Conservation (phyloP, 2,888 invertebrate species). For the Amphipoea lucens region DNA sequence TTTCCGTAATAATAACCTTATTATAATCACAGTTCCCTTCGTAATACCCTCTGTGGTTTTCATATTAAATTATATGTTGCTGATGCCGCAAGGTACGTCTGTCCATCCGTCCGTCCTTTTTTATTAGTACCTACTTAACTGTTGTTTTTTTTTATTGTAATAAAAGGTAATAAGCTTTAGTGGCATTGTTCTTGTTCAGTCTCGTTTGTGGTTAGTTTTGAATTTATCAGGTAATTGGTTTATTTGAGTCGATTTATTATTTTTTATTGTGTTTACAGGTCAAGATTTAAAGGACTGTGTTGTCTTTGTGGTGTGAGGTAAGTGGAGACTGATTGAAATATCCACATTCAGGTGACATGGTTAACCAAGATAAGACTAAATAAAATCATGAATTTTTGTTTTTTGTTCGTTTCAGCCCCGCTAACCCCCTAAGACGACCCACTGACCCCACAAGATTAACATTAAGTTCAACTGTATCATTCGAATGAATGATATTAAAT, state of each 20-base stretch:
- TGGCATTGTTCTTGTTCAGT: constrained; percentile 43
- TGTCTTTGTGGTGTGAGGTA: neutral
- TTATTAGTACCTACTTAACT: constrained; percentile 69
- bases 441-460: neutral
- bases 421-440: neutral
- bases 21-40: constrained; percentile 66
- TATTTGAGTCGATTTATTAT: constrained; percentile 25
- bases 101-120: constrained; percentile 60
- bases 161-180: constrained; percentile 55
- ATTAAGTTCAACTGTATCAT: neutral
- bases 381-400: neutral
- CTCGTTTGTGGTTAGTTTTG: constrained; percentile 8
- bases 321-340: neutral
- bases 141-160: constrained; percentile 50
- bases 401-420: neutral
- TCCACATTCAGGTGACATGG: neutral
- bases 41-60: constrained; percentile 65
- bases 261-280: constrained; percentile 16
- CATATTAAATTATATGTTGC: constrained; percentile 67
- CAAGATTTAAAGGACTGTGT: neutral
- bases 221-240: constrained; percentile 22
- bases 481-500: too few species aligned
- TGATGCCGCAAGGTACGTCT: constrained; percentile 64
- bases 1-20: constrained; percentile 68
- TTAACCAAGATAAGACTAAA: neutral